Evolutionary conservation across 2,888 invertebrate species (phyloP).

Genomic region (Axea sp.): DNA sequence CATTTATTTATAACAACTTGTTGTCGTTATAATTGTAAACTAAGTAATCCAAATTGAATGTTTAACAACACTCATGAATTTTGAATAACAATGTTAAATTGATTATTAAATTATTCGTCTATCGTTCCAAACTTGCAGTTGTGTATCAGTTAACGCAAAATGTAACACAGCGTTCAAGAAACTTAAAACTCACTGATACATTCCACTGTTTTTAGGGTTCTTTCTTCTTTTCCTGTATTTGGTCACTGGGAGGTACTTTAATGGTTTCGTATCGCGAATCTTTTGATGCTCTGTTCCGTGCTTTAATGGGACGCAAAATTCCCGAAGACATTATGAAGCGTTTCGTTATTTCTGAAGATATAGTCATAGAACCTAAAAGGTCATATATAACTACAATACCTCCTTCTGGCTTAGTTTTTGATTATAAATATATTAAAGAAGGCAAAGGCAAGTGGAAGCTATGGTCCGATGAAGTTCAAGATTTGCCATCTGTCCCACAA

Average conservation of each 20-base stretch:
- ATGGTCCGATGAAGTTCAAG: constrained; percentile 91
- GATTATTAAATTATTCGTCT: too few species aligned
- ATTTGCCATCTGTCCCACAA: constrained; percentile 88
- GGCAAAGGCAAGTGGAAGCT: constrained; percentile 94
- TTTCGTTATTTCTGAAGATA: constrained; percentile 75
- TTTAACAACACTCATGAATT: too few species aligned
- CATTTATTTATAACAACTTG: too few species aligned
- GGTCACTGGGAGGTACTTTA: constrained; percentile 93
- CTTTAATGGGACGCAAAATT: constrained; percentile 89
- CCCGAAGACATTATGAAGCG: constrained; percentile 83
- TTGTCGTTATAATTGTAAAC: too few species aligned
- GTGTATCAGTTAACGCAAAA: too few species aligned
- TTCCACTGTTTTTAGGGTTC: constrained; percentile 83
- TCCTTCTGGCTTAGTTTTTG: constrained; percentile 89
- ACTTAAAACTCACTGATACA: too few species aligned
- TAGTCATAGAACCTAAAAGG: constrained; percentile 78
- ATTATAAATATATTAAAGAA: constrained; percentile 94
- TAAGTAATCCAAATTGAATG: too few species aligned
- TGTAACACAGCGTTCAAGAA: too few species aligned
- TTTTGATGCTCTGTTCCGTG: constrained; percentile 87
- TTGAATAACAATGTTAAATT: too few species aligned
- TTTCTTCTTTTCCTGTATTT: constrained; percentile 94
- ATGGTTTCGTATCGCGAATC: constrained; percentile 86
- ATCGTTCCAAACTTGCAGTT: too few species aligned
- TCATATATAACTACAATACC: constrained; percentile 92